Base-by-base conservation (phyloP, 2,113 vertebrate species). In the Rhynchomys soricoides region DNA sequence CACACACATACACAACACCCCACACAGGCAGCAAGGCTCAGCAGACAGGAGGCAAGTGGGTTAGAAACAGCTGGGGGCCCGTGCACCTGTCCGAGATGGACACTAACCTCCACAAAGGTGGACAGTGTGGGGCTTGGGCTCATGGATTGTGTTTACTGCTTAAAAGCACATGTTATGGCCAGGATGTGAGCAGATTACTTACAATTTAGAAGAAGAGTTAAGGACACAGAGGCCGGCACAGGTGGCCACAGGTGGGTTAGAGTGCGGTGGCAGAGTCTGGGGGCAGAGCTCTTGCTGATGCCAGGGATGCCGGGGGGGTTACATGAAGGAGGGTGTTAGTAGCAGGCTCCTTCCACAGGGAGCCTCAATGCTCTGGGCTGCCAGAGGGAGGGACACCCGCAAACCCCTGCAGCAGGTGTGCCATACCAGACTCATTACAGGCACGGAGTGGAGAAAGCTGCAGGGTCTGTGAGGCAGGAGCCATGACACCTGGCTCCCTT, bases 11-110 rank as follows among this genome's bases (percentile, higher is more conserved):
- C 95, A 74, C 0, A 7, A 48, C 83, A 74, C 0, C 57, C 70
- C 95, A 96, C 96, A 95, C 74, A 90, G 83, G 96, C 93, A 98
- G 99, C 98, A 99, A 99, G 99, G 99, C 99, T 99, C 99, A 99
- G 99, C 99, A 99, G 99, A 99, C 99, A 99, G 99, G 99, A 99
- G 96, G 98, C 93, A 19, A 91, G 86, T 93, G 93, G 95, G 98
- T 99, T 98, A 99, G 98, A 98, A 97, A 97, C 95, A 95, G 97
- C 96, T 89, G 62, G 97, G 96, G 92, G 95, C 77, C 89, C 94
- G 97, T 45, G 93, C 96, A 95, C 74, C 89, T 29, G 7, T 95
- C 52, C n/a, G 62, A 89, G 93, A 45, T 81, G 93, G 91, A 95
- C 77, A 92, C 95, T 70, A 71, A 74, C 97, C 95, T 64, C 89